A percentile compares a stretch with the other conserved stretches of the same genome.
These are phyloP conservation scores for Pseudeuparius sepicola DNA, from an alignment of 2,888 invertebrate species.

Conservation along the genomic window DNA sequence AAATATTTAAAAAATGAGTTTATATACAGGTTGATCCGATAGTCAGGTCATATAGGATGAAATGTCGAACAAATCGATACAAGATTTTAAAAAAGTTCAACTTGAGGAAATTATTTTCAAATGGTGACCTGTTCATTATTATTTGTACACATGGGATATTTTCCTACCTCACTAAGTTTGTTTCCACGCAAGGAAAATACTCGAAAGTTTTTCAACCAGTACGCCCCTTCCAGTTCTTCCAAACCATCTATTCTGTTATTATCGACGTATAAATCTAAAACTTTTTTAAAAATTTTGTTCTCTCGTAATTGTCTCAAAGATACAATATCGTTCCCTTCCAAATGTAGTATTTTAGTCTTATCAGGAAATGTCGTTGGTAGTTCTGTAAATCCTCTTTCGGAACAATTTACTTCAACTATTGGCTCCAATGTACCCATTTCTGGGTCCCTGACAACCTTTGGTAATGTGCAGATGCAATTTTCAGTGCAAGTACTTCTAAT, in stretches of 20 bases:
- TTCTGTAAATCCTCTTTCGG: slow-evolving; percentile 43
- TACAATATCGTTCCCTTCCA: slow-evolving; percentile 54
- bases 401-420: slow-evolving; percentile 60
- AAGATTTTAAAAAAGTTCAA: too few relatives aligned
- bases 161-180: slow-evolving; percentile 55
- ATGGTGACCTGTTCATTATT: too few relatives aligned
- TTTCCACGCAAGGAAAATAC: slow-evolving; percentile 70
- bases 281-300: slow-evolving; percentile 53
- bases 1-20: too few relatives aligned
- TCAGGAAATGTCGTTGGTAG: slow-evolving; percentile 54
- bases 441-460: slow-evolving; percentile 45
- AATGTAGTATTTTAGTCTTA: slow-evolving; percentile 53
- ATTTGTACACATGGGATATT: too few relatives aligned
- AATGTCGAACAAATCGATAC: too few relatives aligned
- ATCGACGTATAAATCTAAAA: slow-evolving; percentile 67
- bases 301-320: slow-evolving; percentile 51
- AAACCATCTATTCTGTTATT: slow-evolving; percentile 60
- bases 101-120: too few relatives aligned
- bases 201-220: slow-evolving; percentile 69
- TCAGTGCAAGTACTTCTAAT: too few relatives aligned
- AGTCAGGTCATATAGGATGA: too few relatives aligned
- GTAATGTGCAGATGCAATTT: too few relatives aligned
- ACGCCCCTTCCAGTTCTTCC: slow-evolving; percentile 62
- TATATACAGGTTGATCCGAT: too few relatives aligned
- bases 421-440: slow-evolving; percentile 38